A percentile compares a stretch with the other conserved stretches of the same genome.
phyloP scores from a whole-genome alignment of 2,797 vertebrate genomes.

The Enteromius viviparus region DNA sequence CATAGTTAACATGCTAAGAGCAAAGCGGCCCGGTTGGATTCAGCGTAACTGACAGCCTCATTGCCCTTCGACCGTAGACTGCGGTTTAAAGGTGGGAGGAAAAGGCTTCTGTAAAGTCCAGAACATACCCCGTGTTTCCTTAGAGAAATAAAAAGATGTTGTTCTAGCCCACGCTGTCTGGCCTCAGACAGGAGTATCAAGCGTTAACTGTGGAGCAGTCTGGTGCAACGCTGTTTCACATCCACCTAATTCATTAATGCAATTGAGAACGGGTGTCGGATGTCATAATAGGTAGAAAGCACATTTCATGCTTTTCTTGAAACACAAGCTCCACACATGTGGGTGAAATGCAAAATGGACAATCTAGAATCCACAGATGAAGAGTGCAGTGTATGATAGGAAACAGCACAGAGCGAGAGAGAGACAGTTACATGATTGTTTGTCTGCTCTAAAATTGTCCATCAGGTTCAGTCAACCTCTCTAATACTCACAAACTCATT shows the following conservation, averaged over 20 bases:
- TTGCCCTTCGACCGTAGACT: slow-evolving; percentile 48
- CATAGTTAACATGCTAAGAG: slow-evolving; percentile 32
- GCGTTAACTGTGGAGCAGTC: slow-evolving; percentile 41
- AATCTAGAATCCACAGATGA: slow-evolving; percentile 31
- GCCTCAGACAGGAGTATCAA: slow-evolving; percentile 39
- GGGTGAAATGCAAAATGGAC: slow-evolving; percentile 34
- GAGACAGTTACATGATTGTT: background rate
- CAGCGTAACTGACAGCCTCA: slow-evolving; percentile 34
- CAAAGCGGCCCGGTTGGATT: background rate
- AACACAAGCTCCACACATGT: slow-evolving; percentile 57
- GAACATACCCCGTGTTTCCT: slow-evolving; percentile 55
- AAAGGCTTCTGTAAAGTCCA: slow-evolving; percentile 60
- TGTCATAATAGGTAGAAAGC: slow-evolving; percentile 57
- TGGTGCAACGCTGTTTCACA: slow-evolving; percentile 54
- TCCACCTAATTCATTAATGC: slow-evolving; percentile 63
- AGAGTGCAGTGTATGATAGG: slow-evolving; percentile 22
- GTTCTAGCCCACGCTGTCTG: slow-evolving; percentile 56
- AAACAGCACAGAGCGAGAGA: slow-evolving; percentile 16
- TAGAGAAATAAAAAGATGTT: slow-evolving; percentile 64
- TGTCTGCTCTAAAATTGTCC: slow-evolving; percentile 2
- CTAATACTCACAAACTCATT: background rate
- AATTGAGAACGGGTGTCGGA: slow-evolving; percentile 55
- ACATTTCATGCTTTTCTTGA: slow-evolving; percentile 56
- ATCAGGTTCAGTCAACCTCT: slow-evolving; percentile 1
- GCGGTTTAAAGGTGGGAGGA: slow-evolving; percentile 61